Evolutionary conservation across 2,888 invertebrate species (phyloP).

Genomic region (Drosophila eohydei): DNA sequence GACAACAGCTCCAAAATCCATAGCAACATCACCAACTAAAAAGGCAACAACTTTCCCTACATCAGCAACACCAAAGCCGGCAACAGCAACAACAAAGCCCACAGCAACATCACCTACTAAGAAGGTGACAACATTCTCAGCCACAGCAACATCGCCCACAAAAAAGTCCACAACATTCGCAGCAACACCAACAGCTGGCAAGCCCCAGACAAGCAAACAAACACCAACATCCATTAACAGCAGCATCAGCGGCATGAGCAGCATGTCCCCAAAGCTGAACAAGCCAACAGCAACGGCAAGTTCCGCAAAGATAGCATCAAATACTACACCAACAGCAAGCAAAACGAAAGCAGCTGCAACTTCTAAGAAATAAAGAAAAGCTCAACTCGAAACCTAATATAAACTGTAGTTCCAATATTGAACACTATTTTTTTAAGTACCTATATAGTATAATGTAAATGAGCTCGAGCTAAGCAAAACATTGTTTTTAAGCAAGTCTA

Average conservation of each 20-base stretch:
- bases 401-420: slow-evolving; percentile 38
- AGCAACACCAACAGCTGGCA: slow-evolving; percentile 21
- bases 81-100: slow-evolving; percentile 13
- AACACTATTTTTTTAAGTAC: slow-evolving; percentile 70
- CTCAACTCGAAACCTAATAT: slow-evolving; percentile 3
- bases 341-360: slow-evolving; percentile 58
- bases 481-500: slow-evolving; percentile 24
- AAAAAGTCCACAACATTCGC: slow-evolving; percentile 14
- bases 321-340: slow-evolving; percentile 23
- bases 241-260: slow-evolving; percentile 41
- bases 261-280: slow-evolving; percentile 36
- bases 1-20: slow-evolving; percentile 9
- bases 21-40: slow-evolving; percentile 24
- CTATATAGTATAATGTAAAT: slow-evolving; percentile 39
- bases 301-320: slow-evolving; percentile 48
- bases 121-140: slow-evolving; percentile 16
- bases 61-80: slow-evolving; percentile 11
- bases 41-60: slow-evolving; percentile 6
- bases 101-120: slow-evolving; percentile 7
- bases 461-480: slow-evolving; percentile 46
- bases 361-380: slow-evolving; percentile 56
- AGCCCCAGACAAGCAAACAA: slow-evolving; percentile 30
- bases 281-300: slow-evolving; percentile 47
- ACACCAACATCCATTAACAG: slow-evolving; percentile 15
- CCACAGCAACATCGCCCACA: slow-evolving; percentile 17